These are phyloP conservation scores for Astyanax mexicanus DNA, from an alignment of 2,797 vertebrate species.

Conservation along the genomic window DNA sequence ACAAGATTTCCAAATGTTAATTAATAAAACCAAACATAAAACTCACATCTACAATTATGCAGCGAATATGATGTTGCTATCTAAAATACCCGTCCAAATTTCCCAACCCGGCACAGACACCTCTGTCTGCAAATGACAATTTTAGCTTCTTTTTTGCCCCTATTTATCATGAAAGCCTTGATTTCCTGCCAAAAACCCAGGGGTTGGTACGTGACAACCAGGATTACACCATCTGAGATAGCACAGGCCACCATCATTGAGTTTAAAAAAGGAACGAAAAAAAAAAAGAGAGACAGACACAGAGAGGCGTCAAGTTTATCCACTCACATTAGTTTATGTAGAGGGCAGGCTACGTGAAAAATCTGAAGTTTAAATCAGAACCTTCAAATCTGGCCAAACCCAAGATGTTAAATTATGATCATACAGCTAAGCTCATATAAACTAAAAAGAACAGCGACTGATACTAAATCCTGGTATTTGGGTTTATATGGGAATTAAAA, in stretches of 20 bases:
- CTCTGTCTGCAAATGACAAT: constrained; percentile 25
- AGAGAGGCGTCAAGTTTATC: constrained; percentile 1
- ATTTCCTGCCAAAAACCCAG: constrained; percentile 40
- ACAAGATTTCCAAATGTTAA: not conserved
- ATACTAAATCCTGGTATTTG: too few relatives aligned
- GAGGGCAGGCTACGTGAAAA: constrained; percentile 25
- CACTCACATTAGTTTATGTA: constrained; percentile 44
- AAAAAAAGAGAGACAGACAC: too few relatives aligned
- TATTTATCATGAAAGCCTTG: constrained; percentile 51
- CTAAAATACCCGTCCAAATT: too few relatives aligned
- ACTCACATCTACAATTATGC: not conserved
- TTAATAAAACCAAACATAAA: not conserved
- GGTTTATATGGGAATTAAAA: too few relatives aligned
- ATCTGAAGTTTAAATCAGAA: constrained; percentile 47
- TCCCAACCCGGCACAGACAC: constrained; percentile 14
- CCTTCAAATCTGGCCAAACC: constrained; percentile 38
- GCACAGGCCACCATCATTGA: constrained; percentile 26
- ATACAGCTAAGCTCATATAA: not conserved
- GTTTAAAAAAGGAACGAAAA: constrained; percentile 2
- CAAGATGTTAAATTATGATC: not conserved
- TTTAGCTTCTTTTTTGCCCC: constrained; percentile 29
- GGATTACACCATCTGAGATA: constrained; percentile 41
- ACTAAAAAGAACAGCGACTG: not conserved
- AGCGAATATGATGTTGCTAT: too few relatives aligned
- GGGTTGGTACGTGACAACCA: constrained; percentile 48